phyloP scores from a whole-genome alignment of 1,140 invertebrate species.

The Listronotus bonariensis region DNA sequence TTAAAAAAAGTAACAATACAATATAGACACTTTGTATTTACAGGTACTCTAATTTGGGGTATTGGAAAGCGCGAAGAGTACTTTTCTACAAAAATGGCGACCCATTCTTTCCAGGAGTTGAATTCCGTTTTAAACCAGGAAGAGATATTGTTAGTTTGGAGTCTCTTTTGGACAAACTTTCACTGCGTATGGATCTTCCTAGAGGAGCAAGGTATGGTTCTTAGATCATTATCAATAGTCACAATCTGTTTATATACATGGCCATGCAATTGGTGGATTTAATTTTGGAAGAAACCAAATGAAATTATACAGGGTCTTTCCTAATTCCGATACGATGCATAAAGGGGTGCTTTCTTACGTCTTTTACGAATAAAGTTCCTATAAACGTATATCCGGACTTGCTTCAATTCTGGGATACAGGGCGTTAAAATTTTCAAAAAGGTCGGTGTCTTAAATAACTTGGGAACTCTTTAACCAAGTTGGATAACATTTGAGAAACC shows the following conservation, averaged over 20 bases:
- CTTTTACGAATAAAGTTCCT: too few species aligned
- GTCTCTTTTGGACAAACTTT: conserved; percentile 81
- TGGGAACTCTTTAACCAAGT: too few species aligned
- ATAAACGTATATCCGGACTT: too few species aligned
- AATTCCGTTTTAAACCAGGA: conserved; percentile 86
- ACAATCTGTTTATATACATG: not conserved
- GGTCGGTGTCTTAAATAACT: too few species aligned
- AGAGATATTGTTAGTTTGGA: conserved; percentile 87
- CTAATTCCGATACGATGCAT: too few species aligned
- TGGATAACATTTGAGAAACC: too few species aligned
- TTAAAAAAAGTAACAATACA: too few species aligned
- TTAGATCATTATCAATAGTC: not conserved
- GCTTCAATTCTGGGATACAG: too few species aligned
- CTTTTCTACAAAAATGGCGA: conserved; percentile 94
- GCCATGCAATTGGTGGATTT: not conserved
- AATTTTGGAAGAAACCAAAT: too few species aligned
- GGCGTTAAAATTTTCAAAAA: too few species aligned
- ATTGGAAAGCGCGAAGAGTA: conserved; percentile 83
- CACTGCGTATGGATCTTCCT: conserved; percentile 79
- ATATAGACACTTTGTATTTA: not conserved
- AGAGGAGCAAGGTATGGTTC: conserved; percentile 64
- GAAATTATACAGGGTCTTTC: too few species aligned
- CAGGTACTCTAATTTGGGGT: conserved; percentile 66
- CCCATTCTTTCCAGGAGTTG: conserved; percentile 85
- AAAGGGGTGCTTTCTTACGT: too few species aligned